Evolutionary conservation across 1,140 invertebrate species (phyloP).

Genomic region (Spodoptera frugiperda): DNA sequence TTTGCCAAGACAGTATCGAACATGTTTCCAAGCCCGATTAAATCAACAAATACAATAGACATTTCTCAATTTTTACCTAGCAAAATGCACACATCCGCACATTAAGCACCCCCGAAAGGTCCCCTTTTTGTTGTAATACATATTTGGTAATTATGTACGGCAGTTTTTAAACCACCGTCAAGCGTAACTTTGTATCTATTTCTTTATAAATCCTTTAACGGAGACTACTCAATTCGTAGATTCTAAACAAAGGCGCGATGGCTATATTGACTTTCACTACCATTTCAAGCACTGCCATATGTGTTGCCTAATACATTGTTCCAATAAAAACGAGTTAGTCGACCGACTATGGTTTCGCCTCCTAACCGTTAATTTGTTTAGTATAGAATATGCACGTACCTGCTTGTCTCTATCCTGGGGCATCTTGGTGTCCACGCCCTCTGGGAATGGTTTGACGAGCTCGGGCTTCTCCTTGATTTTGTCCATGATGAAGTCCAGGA

Average conservation of each 20-base stretch:
- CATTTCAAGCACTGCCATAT: no score
- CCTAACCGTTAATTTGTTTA: not conserved
- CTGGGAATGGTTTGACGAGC: slow-evolving; percentile 92
- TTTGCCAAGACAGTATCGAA: slow-evolving; percentile 16
- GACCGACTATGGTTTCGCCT: no score
- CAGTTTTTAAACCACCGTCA: no score
- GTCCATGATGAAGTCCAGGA: slow-evolving; percentile 98
- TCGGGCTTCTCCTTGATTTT: slow-evolving; percentile 99
- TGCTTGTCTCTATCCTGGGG: slow-evolving; percentile 93
- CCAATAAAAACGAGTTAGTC: no score
- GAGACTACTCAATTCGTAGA: no score
- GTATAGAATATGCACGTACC: slow-evolving; percentile 65
- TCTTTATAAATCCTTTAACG: no score
- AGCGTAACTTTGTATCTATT: no score
- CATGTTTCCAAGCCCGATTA: not conserved
- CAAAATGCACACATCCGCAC: slow-evolving; percentile 13
- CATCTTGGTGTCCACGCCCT: slow-evolving; percentile 89
- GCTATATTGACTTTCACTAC: no score
- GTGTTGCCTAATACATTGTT: no score
- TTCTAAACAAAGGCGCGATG: no score
- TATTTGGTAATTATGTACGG: not conserved
- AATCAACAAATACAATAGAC: slow-evolving; percentile 1
- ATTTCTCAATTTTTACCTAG: slow-evolving; percentile 3
- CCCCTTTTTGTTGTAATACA: slow-evolving; percentile 24
- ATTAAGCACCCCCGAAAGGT: slow-evolving; percentile 8